Evolutionary conservation across 1,140 invertebrate genomes (phyloP), one percentile per base, ranked within the genome.

Genomic region (Drosophila rhopaloa): DNA sequence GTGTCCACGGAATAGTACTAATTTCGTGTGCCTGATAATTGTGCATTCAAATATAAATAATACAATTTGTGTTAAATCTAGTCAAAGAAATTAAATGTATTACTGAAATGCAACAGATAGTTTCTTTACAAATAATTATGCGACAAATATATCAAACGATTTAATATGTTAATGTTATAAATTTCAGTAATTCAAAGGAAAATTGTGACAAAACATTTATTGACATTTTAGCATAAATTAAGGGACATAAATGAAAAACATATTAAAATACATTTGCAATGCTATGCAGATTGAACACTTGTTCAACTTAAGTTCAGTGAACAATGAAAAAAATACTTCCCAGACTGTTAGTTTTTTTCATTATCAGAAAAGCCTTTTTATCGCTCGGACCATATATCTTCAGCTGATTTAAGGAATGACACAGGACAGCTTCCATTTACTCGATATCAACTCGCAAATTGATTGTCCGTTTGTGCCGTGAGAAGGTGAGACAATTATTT

Each of bases 401-500:
- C 6, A 10, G 41, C 65, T 58, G 67, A 57, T 71, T 41, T 57
- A n/a, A 19, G 27, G 47, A 29, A 35, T 70, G 65, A 37, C 65
- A 70, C 0, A 46, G 19, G 37, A 44, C 57, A 35, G 65, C 61
- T 50, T 56, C 16, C 66, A 41, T 44, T 40, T 40, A 47, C 56
- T 55, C 62, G 50, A 70, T 47, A 38, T 41, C 35, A 56, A 47
- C 44, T 38, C 0, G 43, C 54, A 65, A 75, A 75, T 75, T 75
- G 71, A 75, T 75, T 75, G 72, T 62, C 51, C 13, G 6, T 51
- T 63, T 43, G 68, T 24, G 37, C n/a, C 13, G 67, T 51, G 9
- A 75, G 51, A 57, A 75, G 72, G 72, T 75, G 72, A 75, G 72
- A 75, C 72, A 55, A 75, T 75, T 75, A 75, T 57, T 75, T 75